A percentile compares a stretch with the other conserved stretches of the same genome.
These are phyloP conservation scores for Hypsopygia costalis DNA, from an alignment of 2,888 invertebrate species.

Conservation along the genomic window DNA sequence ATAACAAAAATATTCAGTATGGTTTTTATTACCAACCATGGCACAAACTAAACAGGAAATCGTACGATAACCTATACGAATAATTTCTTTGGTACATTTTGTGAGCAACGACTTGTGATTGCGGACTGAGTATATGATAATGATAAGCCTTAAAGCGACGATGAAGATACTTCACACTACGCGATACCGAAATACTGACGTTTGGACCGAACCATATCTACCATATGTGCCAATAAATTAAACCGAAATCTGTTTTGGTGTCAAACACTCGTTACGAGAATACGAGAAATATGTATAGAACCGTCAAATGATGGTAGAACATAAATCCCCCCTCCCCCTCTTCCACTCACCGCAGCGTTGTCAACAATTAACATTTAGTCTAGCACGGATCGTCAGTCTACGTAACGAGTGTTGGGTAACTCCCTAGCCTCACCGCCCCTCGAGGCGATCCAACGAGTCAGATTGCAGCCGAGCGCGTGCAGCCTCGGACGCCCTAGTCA, in stretches of 20 bases:
- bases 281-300: background rate
- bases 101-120: slow-evolving; percentile 68
- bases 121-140: slow-evolving; percentile 45
- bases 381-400: too few species aligned
- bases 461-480: slow-evolving; percentile 23
- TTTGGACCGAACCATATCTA: slow-evolving; percentile 38
- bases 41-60: slow-evolving; percentile 29
- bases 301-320: too few species aligned
- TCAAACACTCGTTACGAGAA: background rate
- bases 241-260: slow-evolving; percentile 5
- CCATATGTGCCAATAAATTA: slow-evolving; percentile 31
- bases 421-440: background rate
- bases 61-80: slow-evolving; percentile 37
- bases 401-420: too few species aligned
- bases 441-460: background rate
- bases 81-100: slow-evolving; percentile 74
- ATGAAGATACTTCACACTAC: slow-evolving; percentile 36
- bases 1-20: too few species aligned
- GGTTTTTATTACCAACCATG: too few species aligned
- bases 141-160: slow-evolving; percentile 43
- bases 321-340: too few species aligned
- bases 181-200: slow-evolving; percentile 52
- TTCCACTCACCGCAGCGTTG: too few species aligned
- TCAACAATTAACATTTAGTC: too few species aligned
- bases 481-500: slow-evolving; percentile 27